Base-by-base conservation (phyloP, 2,797 vertebrate genomes). In the Poecilia wingei region DNA sequence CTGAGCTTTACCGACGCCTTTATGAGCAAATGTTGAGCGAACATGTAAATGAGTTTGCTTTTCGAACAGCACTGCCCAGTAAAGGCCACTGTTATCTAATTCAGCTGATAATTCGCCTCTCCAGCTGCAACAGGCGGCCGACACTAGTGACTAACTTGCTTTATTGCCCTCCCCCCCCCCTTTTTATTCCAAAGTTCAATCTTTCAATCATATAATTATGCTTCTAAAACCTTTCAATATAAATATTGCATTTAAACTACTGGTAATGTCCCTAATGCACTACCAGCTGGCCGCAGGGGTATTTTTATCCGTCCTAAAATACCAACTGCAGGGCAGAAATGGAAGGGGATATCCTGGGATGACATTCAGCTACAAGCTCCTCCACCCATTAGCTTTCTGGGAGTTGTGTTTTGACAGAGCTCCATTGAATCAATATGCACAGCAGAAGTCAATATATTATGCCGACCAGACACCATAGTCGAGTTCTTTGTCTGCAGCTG, bases 241-340 rank as follows among this genome's bases (percentile, higher is more conserved):
- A n/a, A 70, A 28, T 79, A 33, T 84, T 86, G 71, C 79, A 74
- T 28, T 33, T 82, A 47, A 81, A 81, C 45, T 51, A 75, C 83
- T 39, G 78, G 77, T 79, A 43, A 79, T 85, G 55, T 57, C 53
- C 6, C 66, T 74, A 25, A 33, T n/a, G 57, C 25, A 70, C 72
- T 59, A 83, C n/a, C 92, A 91, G 89, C 92, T 91, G 92, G 84
- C 85, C 80, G 45, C 74, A 0, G 18, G 82, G 82, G 90, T 96
- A 96, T 96, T 95, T 95, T 89, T 95, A 94, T 87, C 89, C 36
- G 20, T 90, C 88, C 91, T 92, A 75, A 93, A 93, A 94, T 95
- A 92, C 89, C 91, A 77, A 51, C n/a, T 45, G 79, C 74, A 66
- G 31, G 59, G 64, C 76, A 72, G 45, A 81, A 45, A 84, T 87